Evolutionary conservation across 2,888 invertebrate genomes (phyloP), one percentile per base, ranked within the genome.

Genomic region (Papilio gigon): DNA sequence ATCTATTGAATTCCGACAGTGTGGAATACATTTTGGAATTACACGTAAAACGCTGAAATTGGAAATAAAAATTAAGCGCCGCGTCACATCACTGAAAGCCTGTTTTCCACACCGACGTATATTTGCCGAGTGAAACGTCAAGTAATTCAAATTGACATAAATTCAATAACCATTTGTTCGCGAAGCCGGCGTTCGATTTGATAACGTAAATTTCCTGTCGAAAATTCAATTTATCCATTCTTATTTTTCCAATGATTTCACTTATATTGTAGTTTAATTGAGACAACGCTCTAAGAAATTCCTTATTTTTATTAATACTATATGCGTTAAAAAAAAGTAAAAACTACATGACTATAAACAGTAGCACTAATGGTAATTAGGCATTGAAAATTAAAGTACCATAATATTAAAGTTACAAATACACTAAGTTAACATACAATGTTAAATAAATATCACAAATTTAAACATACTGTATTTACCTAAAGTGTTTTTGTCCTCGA

Each of bases 91-190:
- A 56, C 17, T 9, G 30, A 8, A 27, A 25, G 27, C 50, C 14
- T 50, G 50, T 50, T 50, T 50, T 50, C n/a, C 50, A 50, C 50
- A 30, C 22, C n/a, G 27, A 53, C 53, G 30, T 30, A 30, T 53
- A 53, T 30, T 53, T 53, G 53, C n/a, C 53, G n/a, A 53, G 27
- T 25, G 50, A 25, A 50, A 53, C n/a, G 30, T n/a, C 53, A 53
- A 53, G 30, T 53, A 53, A 53, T 53, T 53, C 53, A 50, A 50
- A 53, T 30, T 53, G 53, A 53, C 53, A 53, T n/a, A 53, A 53
- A 53, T 53, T 53, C 30, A 53, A 53, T 53, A 53, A 17, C 9
- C 53, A 53, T 53, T 53, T 53, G 53, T 53, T 30, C 53, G 53
- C n/a, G 53, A 30, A 30, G 27, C 53, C 53, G 30, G n/a, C 53